Percentiles rank a stretch among this genome's conserved stretches.
Evolutionary conservation across 2,888 invertebrate genomes (phyloP).

Genomic region (Sinelater perroti): DNA sequence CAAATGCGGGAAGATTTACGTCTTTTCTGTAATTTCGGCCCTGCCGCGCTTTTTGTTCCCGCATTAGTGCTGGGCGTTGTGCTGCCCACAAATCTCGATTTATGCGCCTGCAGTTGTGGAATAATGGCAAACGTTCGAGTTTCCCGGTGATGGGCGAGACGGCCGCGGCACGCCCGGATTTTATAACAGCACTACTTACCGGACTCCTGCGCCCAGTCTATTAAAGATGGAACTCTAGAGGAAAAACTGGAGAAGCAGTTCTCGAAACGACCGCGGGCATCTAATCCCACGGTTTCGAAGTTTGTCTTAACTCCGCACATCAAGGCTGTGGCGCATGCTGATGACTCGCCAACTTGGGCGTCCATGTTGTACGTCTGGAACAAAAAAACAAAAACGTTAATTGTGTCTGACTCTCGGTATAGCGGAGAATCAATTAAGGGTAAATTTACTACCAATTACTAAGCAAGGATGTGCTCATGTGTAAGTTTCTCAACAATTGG

Average conservation of each 20-base stretch:
- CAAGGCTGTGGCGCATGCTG: constrained; percentile 73
- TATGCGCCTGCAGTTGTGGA: neutral
- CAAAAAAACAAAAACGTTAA: constrained; percentile 29
- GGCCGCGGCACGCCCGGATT: too few species aligned
- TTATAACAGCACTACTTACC: constrained; percentile 56
- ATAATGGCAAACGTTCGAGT: too few species aligned
- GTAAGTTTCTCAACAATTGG: constrained; percentile 28
- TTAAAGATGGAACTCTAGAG: constrained; percentile 65
- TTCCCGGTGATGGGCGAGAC: too few species aligned
- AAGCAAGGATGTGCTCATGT: constrained; percentile 24
- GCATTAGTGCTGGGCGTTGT: neutral
- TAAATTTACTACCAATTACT: constrained; percentile 29
- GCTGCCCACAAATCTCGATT: neutral
- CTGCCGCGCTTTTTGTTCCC: constrained; percentile 4
- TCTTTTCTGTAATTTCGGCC: constrained; percentile 3
- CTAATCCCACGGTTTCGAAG: constrained; percentile 70
- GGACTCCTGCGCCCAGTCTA: constrained; percentile 69
- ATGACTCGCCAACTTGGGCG: constrained; percentile 73
- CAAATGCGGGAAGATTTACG: constrained; percentile 16
- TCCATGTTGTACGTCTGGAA: constrained; percentile 74
- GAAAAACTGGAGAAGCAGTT: constrained; percentile 67
- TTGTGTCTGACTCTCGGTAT: neutral
- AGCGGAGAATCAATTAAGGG: constrained; percentile 23
- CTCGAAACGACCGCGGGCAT: constrained; percentile 66
- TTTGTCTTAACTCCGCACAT: constrained; percentile 75